Evolutionary conservation across 2,888 invertebrate genomes (phyloP), one percentile per base, ranked within the genome.

Genomic region (Flexamia atlantica): DNA sequence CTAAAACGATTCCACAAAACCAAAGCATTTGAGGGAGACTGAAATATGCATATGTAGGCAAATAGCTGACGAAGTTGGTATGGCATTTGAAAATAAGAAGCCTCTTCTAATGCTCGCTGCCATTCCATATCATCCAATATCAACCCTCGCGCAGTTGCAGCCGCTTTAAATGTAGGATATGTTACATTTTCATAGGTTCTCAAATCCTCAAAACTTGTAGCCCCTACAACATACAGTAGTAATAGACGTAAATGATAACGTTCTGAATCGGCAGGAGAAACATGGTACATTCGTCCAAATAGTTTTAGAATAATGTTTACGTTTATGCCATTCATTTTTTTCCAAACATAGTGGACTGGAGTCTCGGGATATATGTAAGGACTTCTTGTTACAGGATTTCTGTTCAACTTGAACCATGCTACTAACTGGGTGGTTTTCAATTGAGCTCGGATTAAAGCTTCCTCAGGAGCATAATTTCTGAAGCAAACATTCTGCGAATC

Each of bases 81-180:
- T 5, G 88, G 87, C 88, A 89, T 87, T 86, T 88, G 84, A 32
- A 82, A 83, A 7, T 42, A 20, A 1, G 64, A 83, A 1, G 88
- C 88, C 81, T 89, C 89, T 4, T 84, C 28, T 60, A 89, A 53
- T 5, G 85, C 72, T 9, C 46, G 36, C 17, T 81, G 87, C 88
- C 89, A 80, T 83, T 89, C 87, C 23, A 79, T 46, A 72, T 89
- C 89, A 84, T 90, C 87, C 82, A 88, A 88, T 2, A 89, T 84
- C 5, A 91, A 80, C 36, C 88, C 86, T 46, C 87, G 85, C 32
- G 86, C 86, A 53, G 86, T 74, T 36, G 88, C 89, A 40, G 89
- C 87, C 36, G 86, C 86, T 36, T 86, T 83, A 84, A 88, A 90
- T 4, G 88, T 89, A 14, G 85, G 76, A 85, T 86, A 86, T 5